Base-by-base conservation (phyloP, 2,113 vertebrate species). In the Cryptotis parvus region DNA sequence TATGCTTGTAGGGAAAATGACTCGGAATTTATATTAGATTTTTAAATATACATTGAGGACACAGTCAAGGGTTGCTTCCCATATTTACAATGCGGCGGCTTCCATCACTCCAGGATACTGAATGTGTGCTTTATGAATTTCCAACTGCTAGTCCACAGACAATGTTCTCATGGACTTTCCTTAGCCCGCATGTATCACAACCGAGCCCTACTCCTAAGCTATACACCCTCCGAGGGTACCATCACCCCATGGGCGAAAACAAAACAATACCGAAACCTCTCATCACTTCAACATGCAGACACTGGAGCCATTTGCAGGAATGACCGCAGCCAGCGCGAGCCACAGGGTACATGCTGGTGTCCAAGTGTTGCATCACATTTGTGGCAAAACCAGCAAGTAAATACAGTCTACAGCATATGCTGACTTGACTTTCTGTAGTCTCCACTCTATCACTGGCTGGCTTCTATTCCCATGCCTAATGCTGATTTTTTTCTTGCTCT, bases 1-100 rank as follows among this genome's bases (percentile, higher is more conserved):
- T 65, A 69, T 68, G n/a, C 39, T 14, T 68, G 35, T 33, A 72
- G 77, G 39, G 41, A 61, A 88, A 66, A 58, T 24, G 18, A 58
- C 55, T 58, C 24, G 55, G 55, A 78, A 29, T 5, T 85, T 69
- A 76, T 69, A 80, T 22, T 87, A 69, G 26, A 84, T 77, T 80
- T 93, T 78, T 68, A 58, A 20, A 41, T 45, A 35, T 65, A 83
- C 49, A 87, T 74, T 90, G 45, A 69, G 45, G 78, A 29, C 4
- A n/a, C 7, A 26, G 78, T 79, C 66, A 74, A 43, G 22, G 39
- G 43, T 65, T 55, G 84, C 24, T 15, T 5, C 26, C 22, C 2
- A 82, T 41, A 10, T 52, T 70, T 74, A 74, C 26, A 74, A 2
- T 55, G 29, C 16, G 35, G 58, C 6, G 33, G 72, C 22, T 55